A percentile compares a stretch with the other conserved stretches of the same genome.
phyloP scores from a whole-genome alignment of 2,888 invertebrate species.

The Melinopterus prodromus region DNA sequence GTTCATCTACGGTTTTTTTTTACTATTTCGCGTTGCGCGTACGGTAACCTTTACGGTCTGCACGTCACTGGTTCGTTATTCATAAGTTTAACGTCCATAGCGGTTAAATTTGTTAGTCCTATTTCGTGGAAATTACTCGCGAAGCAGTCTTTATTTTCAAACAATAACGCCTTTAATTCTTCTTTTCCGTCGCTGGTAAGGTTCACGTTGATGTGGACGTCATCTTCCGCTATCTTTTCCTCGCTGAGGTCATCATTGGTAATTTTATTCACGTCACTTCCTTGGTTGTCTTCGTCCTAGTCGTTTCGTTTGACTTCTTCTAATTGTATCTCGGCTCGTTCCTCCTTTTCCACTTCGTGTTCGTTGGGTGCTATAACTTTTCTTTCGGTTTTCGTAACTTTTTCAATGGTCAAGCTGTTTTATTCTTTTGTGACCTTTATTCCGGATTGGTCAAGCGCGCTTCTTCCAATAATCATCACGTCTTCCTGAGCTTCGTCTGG shows the following conservation, averaged over 20 bases:
- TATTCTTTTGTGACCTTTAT: conserved; percentile 28
- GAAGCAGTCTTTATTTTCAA: conserved; percentile 23
- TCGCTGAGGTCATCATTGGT: background rate
- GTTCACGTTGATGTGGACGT: conserved; percentile 13
- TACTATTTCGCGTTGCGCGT: conserved; percentile 29
- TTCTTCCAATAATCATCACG: conserved; percentile 32
- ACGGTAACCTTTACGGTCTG: conserved; percentile 42
- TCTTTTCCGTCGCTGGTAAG: conserved; percentile 11
- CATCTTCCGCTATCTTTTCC: background rate
- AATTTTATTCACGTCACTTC: background rate
- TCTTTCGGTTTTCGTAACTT: background rate
- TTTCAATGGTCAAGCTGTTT: conserved; percentile 22
- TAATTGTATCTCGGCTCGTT: background rate
- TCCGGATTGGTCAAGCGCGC: conserved; percentile 29
- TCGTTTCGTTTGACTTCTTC: background rate
- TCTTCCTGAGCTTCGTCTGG: conserved; percentile 33
- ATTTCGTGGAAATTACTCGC: conserved; percentile 27
- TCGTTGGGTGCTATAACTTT: background rate
- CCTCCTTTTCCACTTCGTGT: background rate
- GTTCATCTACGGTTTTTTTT: conserved; percentile 18
- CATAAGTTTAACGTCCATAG: conserved; percentile 21
- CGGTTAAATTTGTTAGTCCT: conserved; percentile 33
- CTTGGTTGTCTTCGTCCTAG: conserved; percentile 9
- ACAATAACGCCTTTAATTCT: conserved; percentile 15
- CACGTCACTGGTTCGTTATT: conserved; percentile 19